These are phyloP conservation scores for Cydia pomonella DNA, from an alignment of 1,140 invertebrate species.

Conservation along the genomic window DNA sequence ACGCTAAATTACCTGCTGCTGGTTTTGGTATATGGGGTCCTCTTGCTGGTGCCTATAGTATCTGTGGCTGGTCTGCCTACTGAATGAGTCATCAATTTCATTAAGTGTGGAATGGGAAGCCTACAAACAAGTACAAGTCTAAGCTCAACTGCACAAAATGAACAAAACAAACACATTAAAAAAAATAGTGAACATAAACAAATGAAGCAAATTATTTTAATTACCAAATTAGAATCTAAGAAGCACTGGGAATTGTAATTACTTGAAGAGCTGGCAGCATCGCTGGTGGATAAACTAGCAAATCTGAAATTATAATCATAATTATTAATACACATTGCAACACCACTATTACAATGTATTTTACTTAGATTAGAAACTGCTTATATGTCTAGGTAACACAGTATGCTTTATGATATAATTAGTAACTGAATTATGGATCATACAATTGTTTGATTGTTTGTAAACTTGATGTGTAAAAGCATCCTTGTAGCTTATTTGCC, in stretches of 20 bases:
- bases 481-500: too few species aligned
- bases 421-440: too few species aligned
- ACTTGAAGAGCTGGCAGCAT: conserved; percentile 66
- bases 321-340: background rate
- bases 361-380: too few species aligned
- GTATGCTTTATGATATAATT: too few species aligned
- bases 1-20: conserved; percentile 67
- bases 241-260: conserved; percentile 72
- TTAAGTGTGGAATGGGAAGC: conserved; percentile 74
- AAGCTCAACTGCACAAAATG: conserved; percentile 7
- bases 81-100: conserved; percentile 76
- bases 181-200: conserved; percentile 32
- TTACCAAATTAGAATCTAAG: conserved; percentile 69
- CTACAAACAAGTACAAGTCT: conserved; percentile 47
- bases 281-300: conserved; percentile 85
- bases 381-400: background rate
- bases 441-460: too few species aligned
- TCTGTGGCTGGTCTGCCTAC: conserved; percentile 72
- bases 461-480: too few species aligned
- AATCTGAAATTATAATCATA: conserved; percentile 79
- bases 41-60: conserved; percentile 71
- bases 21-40: conserved; percentile 79
- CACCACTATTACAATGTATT: background rate
- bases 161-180: conserved; percentile 30
- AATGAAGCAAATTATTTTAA: conserved; percentile 34